Conservation (phyloP, 2,797 vertebrate species). For the Spea hammondii region DNA sequence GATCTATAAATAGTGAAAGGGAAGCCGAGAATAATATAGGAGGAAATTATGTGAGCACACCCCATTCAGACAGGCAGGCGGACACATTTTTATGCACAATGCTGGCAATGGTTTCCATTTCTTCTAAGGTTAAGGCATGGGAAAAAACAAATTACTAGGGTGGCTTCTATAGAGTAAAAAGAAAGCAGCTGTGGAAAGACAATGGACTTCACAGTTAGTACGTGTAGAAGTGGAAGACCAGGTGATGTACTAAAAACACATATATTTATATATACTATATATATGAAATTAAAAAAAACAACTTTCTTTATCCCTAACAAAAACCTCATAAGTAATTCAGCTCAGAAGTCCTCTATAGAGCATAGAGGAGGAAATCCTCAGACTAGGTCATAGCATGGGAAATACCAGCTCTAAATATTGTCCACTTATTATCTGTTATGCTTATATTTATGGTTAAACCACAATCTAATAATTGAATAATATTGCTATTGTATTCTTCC, state of each 20-base stretch:
- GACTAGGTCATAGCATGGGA: too few relatives aligned
- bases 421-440: too few relatives aligned
- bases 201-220: neutral
- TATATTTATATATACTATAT: too few relatives aligned
- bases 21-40: constrained; percentile 81
- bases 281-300: too few relatives aligned
- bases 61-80: constrained; percentile 56
- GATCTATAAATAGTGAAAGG: constrained; percentile 80
- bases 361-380: too few relatives aligned
- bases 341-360: too few relatives aligned
- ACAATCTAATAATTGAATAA: too few relatives aligned
- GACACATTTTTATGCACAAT: constrained; percentile 59
- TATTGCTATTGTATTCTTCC: too few relatives aligned
- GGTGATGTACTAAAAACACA: neutral
- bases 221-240: neutral
- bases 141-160: constrained; percentile 17
- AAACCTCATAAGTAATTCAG: too few relatives aligned
- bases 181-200: neutral
- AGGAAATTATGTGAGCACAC: constrained; percentile 72
- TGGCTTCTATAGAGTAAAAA: constrained; percentile 6
- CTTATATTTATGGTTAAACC: too few relatives aligned
- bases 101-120: constrained; percentile 43
- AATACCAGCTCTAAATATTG: too few relatives aligned
- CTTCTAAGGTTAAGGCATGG: constrained; percentile 12
- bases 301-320: too few relatives aligned